Base-by-base conservation (phyloP, 2,113 vertebrate genomes). In the Pelmatolapia mariae region DNA sequence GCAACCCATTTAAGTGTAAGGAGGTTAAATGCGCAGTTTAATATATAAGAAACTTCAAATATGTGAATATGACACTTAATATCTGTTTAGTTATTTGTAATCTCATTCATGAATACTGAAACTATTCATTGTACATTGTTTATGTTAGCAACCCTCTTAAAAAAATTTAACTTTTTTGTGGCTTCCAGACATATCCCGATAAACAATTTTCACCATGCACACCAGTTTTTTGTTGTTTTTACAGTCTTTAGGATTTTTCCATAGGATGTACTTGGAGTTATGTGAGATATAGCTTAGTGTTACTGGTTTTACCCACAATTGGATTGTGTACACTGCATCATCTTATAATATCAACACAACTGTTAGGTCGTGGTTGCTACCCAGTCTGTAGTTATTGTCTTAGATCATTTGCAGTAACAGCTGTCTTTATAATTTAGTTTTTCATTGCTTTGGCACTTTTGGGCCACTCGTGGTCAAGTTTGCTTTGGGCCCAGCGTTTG, bases 361-460 rank as follows among this genome's bases (percentile, higher is more conserved):
- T 86, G 79, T 90, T 82, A 84, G 36, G 40, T 84, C 80, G 87
- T 43, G 83, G 89, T 87, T 87, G 73, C 83, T 86, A 86, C 84
- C 73, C 90, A 85, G 86, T 86, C 83, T 89, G 63, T 88, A 86
- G 76, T 92, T 90, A 68, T 90, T 86, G 73, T 90, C 90, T 92
- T 83, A 93, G 88, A 93, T 93, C 91, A 94, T 94, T 94, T 92
- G 82, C 85, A 93, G 90, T 63, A 93, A 93, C 94, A 95, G 91
- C 94, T 95, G 94, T 94, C 91, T 94, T 92, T 92, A 91, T 89
- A 94, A 95, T 94, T 89, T 80, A 63, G 40, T 78, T 88, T 91
- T 91, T 94, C 81, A 89, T 91, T 91, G 86, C 89, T 93, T 89
- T 94, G 91, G 94, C 92, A 91, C 86, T 86, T 90, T 81, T 79